Evolutionary conservation across 2,888 invertebrate species (phyloP), one percentile per base, ranked within the genome.

Genomic region (Melieria omissa): DNA sequence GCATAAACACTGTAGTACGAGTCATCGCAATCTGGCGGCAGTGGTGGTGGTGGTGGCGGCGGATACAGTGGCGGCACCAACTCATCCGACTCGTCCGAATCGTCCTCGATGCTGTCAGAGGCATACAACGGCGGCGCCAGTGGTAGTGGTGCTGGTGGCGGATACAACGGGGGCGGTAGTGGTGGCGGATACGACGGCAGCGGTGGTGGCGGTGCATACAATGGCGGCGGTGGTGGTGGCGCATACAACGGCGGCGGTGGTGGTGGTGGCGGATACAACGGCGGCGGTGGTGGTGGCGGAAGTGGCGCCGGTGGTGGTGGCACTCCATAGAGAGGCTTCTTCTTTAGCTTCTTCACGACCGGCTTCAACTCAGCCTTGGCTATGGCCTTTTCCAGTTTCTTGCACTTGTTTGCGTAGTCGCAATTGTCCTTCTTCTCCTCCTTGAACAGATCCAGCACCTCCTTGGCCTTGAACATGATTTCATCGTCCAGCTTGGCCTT

Each of bases 371-470:
- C n/a, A 54, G 6, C n/a, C 14, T 54, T 54, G n/a, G 54, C n/a
- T 12, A 12, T 54, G 14, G 14, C n/a, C 6, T 54, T 54, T 54
- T 12, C 5, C 54, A 6, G n/a, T 66, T 54, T 29, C 29, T 29
- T 29, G 29, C 29, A 29, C 16, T 54, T 44, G 52, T 52, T 42
- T 29, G 57, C 55, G 10, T 70, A 65, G 10, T 63, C 63, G 5
- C 54, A 44, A 42, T 64, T 70, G 0, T 7, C 57, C 42, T 64
- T 12, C 12, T 65, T 45, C 16, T 65, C 60, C 14, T 70, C 71
- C 9, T 52, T 62, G 9, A 63, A n/a, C 12, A 55, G 5, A 8
- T 71, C 61, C 10, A 71, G 12, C 9, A 70, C 10, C 4, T 47
- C 16, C 10, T 29, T 29, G 29, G 29, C 29, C 29, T 29, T 29